Base-by-base conservation (phyloP, 30 jellyfish, hydroid and myxozoan genomes). In the Aurelia sp. region DNA sequence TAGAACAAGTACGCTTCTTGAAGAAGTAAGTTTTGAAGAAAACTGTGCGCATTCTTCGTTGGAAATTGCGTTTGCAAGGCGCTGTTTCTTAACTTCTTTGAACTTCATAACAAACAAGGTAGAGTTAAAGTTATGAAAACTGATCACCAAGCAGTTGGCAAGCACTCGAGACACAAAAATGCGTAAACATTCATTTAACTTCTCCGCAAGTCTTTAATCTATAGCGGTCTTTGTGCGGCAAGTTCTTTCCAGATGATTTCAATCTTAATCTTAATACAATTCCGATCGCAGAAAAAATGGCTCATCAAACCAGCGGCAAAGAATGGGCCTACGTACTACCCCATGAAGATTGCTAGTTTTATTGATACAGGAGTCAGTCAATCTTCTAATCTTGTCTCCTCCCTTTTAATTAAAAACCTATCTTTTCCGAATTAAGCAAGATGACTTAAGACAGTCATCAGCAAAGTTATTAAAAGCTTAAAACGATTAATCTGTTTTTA, bases 181-280 rank as follows among this genome's bases (percentile, higher is more conserved):
- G 8, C n/a, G 87, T 59, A 76, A 76, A 76, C 87, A 76, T 44
- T 20, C 40, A 33, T 59, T 74, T 57, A 53, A 38, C 87, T 33
- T 13, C 11, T 59, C 81, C 73, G 72, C 87, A 76, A 58, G 63
- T 63, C 87, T 58, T 76, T 76, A 41, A 76, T 76, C 76, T 76
- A 21, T 64, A 75, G 87, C 87, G 87, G 61, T 66, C 33, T 53
- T 76, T 76, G 87, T 76, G 60, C 87, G 87, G 87, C 72, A 33
- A 17, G 72, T 76, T 50, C 87, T 55, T 40, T 62, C 9, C 3
- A 38, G 50, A 38, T 38, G 50, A 38, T 58, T 76, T 57, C 65
- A 74, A 76, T 76, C 19, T 58, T 59, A 76, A 76, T 76, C 19
- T 58, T 59, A 76, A 76, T 76, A 62, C 87, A 76, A 76, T 76